Conservation (phyloP, 2,113 vertebrate genomes). For the Cyanocitta stelleri region DNA sequence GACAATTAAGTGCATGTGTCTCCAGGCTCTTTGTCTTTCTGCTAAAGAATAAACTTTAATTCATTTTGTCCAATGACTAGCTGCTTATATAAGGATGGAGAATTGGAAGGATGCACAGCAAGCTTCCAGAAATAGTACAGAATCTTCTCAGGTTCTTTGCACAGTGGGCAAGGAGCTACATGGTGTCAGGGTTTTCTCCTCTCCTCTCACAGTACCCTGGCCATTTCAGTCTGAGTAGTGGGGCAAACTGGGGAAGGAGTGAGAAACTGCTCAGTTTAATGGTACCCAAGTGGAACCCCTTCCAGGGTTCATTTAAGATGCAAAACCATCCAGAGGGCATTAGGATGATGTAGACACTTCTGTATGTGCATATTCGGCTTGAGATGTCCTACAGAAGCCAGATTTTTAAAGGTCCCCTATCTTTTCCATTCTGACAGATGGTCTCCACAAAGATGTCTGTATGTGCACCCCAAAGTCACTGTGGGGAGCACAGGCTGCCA, state of each 20-base stretch:
- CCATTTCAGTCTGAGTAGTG: not conserved
- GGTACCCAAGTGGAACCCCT: not conserved
- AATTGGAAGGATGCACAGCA: not conserved
- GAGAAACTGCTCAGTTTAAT: not conserved
- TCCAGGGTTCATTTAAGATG: not conserved
- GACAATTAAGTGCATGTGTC: not conserved
- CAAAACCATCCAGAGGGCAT: not conserved
- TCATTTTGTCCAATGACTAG: not conserved
- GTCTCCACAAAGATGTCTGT: not conserved
- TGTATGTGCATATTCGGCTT: not conserved
- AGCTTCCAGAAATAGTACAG: not conserved
- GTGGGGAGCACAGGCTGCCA: not conserved
- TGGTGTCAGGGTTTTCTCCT: not conserved
- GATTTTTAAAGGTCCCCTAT: not conserved
- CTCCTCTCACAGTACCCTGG: not conserved
- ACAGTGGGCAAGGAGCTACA: not conserved
- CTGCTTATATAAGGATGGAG: not conserved
- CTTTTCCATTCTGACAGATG: not conserved
- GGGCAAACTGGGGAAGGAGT: not conserved
- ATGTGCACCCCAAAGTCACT: not conserved
- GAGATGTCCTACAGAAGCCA: not conserved
- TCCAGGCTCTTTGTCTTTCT: not conserved
- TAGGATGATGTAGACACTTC: not conserved
- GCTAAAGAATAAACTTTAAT: not conserved
- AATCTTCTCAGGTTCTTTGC: not conserved